Evolutionary conservation across 2,113 vertebrate species (phyloP).

Genomic region (Solea solea): DNA sequence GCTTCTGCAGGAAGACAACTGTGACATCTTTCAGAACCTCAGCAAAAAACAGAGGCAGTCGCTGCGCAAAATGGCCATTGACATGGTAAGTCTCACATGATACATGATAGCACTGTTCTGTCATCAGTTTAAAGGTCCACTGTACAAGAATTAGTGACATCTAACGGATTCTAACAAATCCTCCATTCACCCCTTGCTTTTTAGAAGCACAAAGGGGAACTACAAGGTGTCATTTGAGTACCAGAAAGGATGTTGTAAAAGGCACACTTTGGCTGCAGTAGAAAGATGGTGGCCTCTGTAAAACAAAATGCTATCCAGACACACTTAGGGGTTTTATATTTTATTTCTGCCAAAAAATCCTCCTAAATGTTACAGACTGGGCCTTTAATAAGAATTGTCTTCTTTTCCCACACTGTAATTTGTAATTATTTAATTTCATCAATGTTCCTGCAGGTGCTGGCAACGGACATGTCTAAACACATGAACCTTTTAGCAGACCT

Average conservation of each 20-base stretch:
- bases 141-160: no score
- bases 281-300: no score
- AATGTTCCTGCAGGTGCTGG: slow-evolving; percentile 84
- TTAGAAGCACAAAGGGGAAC: no score
- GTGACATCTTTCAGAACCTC: slow-evolving; percentile 92
- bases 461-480: slow-evolving; percentile 96
- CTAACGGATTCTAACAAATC: no score
- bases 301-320: no score
- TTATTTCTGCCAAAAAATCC: no score
- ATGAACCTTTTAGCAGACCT: slow-evolving; percentile 94
- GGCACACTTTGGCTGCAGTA: no score
- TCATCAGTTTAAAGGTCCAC: background rate
- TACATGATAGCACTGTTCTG: background rate
- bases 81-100: slow-evolving; percentile 82
- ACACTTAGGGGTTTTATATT: no score
- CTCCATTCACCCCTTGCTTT: no score
- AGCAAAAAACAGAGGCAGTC: slow-evolving; percentile 89
- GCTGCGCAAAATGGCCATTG: slow-evolving; percentile 90
- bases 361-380: no score
- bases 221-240: no score
- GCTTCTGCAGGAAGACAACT: slow-evolving; percentile 91
- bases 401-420: background rate
- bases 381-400: background rate
- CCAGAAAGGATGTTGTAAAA: no score
- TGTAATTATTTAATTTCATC: background rate